These are phyloP conservation scores for Lampris incognitus DNA, from an alignment of 2,113 vertebrate species.

Conservation along the genomic window DNA sequence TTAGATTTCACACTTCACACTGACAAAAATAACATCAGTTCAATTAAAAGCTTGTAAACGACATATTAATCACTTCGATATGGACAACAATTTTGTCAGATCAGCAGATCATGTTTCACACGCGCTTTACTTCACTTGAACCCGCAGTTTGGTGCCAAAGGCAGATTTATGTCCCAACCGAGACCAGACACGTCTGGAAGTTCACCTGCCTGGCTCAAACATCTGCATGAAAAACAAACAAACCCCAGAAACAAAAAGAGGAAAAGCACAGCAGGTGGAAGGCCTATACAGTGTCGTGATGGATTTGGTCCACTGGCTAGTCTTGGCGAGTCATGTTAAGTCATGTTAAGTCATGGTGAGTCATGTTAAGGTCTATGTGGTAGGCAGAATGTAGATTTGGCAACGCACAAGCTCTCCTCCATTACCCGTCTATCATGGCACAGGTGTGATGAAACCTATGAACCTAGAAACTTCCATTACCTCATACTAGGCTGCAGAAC, in stretches of 20 bases:
- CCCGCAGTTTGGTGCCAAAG: too few relatives aligned
- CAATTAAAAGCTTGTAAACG: too few relatives aligned
- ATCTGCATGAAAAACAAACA: neutral
- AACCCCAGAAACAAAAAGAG: neutral
- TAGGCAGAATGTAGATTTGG: neutral
- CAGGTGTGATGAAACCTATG: neutral
- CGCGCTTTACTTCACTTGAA: too few relatives aligned
- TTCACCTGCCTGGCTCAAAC: neutral
- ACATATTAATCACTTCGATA: too few relatives aligned
- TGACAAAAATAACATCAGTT: too few relatives aligned
- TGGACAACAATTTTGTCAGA: too few relatives aligned
- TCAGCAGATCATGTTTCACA: too few relatives aligned
- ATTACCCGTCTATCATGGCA: neutral
- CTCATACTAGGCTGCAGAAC: neutral
- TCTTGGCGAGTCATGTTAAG: neutral
- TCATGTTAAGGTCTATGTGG: neutral
- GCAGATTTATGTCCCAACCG: neutral
- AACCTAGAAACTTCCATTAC: neutral
- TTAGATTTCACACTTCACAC: too few relatives aligned
- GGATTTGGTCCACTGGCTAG: neutral
- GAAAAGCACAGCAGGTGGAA: neutral
- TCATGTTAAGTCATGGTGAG: neutral
- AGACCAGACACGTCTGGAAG: neutral
- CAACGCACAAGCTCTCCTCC: neutral
- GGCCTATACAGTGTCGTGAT: neutral